Conservation (phyloP, 2,113 vertebrate species). For the Pygoscelis antarcticus region DNA sequence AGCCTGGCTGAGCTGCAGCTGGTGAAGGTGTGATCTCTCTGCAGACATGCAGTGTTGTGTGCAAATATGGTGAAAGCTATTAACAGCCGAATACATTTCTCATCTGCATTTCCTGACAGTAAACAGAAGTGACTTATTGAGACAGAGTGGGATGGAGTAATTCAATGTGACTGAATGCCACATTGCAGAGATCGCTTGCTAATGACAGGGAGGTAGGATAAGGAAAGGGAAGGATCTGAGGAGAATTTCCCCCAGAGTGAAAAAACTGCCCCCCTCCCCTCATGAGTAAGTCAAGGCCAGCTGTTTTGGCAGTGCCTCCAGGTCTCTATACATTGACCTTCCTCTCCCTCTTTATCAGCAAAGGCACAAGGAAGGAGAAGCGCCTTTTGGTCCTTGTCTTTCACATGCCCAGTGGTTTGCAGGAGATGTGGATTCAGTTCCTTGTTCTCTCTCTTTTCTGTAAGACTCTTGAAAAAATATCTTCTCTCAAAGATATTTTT, state of each 20-base stretch:
- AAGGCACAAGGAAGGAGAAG: neutral
- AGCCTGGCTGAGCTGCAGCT: neutral
- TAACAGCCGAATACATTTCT: neutral
- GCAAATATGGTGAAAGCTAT: neutral
- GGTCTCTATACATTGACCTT: neutral
- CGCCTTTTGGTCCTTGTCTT: neutral
- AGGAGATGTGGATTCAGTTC: neutral
- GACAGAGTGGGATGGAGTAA: slow-evolving; percentile 4
- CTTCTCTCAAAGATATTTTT: neutral
- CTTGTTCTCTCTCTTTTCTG: neutral
- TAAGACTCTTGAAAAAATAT: neutral
- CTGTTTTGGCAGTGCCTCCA: neutral
- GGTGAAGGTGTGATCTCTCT: neutral
- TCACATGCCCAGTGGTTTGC: neutral
- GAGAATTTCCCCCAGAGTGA: neutral
- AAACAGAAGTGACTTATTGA: slow-evolving; percentile 11
- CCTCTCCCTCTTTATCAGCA: neutral
- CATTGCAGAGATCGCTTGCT: neutral
- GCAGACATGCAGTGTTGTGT: neutral
- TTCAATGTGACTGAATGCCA: neutral
- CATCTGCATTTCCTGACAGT: slow-evolving; percentile 20
- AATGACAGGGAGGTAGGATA: neutral
- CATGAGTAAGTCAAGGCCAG: neutral
- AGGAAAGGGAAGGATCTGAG: neutral
- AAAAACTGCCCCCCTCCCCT: neutral